phyloP scores from a whole-genome alignment of 1,140 invertebrate species.

The Eumeta japonica region DNA sequence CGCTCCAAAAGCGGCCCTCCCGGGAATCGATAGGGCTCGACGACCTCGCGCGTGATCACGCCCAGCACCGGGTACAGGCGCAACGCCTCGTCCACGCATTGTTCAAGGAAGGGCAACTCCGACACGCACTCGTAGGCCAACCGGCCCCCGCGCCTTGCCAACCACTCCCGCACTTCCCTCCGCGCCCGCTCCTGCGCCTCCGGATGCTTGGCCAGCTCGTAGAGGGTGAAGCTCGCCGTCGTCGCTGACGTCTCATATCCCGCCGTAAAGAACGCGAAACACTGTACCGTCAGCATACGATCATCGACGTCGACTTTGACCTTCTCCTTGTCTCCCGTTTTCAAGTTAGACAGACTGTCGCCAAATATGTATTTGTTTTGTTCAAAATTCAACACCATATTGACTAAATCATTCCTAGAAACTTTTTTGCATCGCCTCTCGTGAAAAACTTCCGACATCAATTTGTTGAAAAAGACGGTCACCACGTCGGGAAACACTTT shows the following conservation, averaged over 20 bases:
- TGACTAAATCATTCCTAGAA: slow-evolving; percentile 23
- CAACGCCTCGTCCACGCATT: slow-evolving; percentile 28
- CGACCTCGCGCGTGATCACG: slow-evolving; percentile 21
- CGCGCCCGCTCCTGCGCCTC: slow-evolving; percentile 57
- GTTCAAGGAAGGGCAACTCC: slow-evolving; percentile 34
- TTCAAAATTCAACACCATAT: slow-evolving; percentile 21
- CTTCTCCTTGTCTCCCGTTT: slow-evolving; percentile 2
- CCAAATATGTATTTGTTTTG: slow-evolving; percentile 17
- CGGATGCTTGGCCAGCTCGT: slow-evolving; percentile 59
- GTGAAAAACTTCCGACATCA: slow-evolving; percentile 21
- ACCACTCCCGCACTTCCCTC: slow-evolving; percentile 56
- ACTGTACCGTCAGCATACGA: slow-evolving; percentile 32
- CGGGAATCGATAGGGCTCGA: slow-evolving; percentile 41
- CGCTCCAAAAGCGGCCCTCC: slow-evolving; percentile 19
- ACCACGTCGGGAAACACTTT: slow-evolving; percentile 14
- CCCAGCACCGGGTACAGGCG: slow-evolving; percentile 33
- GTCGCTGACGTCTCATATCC: slow-evolving; percentile 45
- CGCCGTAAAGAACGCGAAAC: slow-evolving; percentile 27
- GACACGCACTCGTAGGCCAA: slow-evolving; percentile 38
- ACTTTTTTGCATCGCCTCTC: slow-evolving; percentile 15
- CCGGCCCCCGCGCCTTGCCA: slow-evolving; percentile 31
- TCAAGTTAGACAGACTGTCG: slow-evolving; percentile 17
- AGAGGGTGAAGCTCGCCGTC: slow-evolving; percentile 55
- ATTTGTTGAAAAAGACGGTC: slow-evolving; percentile 16
- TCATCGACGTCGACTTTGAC: slow-evolving; percentile 15